Percentiles rank a stretch among this genome's conserved stretches.
phyloP scores from a whole-genome alignment of 2,113 vertebrate genomes.

The Penelope pileata region DNA sequence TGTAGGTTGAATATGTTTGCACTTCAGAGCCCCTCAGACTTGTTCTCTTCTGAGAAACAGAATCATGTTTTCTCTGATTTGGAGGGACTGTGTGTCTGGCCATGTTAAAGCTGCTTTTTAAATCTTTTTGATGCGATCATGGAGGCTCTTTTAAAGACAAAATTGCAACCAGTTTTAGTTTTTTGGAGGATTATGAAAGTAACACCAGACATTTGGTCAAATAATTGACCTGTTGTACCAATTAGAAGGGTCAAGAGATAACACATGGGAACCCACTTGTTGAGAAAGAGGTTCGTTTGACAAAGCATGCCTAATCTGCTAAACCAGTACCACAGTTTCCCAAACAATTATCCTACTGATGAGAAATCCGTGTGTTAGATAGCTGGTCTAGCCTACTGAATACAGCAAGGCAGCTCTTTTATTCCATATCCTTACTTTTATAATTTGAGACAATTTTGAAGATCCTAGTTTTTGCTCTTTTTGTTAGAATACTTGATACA shows the following conservation, averaged over 20 bases:
- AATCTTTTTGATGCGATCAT: background rate
- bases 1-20: background rate
- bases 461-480: background rate
- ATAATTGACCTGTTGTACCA: background rate
- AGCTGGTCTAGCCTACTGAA: background rate
- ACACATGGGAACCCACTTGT: background rate
- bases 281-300: background rate
- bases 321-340: background rate
- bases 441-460: background rate
- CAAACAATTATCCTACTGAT: background rate
- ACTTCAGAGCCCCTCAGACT: background rate
- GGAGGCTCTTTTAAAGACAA: background rate
- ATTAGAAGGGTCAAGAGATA: background rate
- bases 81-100: background rate
- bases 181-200: background rate
- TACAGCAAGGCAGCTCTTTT: background rate
- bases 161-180: background rate
- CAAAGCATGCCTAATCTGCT: background rate
- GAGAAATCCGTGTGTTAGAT: background rate
- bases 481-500: background rate
- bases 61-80: background rate
- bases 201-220: background rate
- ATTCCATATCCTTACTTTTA: background rate
- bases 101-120: background rate
- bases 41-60: background rate